These are phyloP conservation scores for Cephus cinctus DNA, from an alignment of 1,140 invertebrate species.

Conservation along the genomic window DNA sequence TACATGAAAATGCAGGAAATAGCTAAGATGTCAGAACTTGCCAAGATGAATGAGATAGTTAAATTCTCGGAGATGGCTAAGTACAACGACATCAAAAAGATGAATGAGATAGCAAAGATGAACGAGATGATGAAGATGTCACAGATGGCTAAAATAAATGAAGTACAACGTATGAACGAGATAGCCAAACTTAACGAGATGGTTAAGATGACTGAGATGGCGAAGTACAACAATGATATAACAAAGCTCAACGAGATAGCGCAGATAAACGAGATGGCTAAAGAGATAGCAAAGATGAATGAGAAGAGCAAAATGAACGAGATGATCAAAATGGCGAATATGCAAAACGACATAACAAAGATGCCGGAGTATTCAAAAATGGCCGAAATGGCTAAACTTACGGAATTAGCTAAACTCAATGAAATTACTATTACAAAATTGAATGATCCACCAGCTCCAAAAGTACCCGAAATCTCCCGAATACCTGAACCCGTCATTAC, in stretches of 20 bases:
- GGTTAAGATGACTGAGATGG: constrained; percentile 55
- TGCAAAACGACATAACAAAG: constrained; percentile 51
- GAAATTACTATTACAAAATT: constrained; percentile 55
- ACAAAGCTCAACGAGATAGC: constrained; percentile 47
- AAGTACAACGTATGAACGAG: constrained; percentile 53
- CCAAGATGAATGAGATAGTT: constrained; percentile 54
- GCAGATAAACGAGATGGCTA: constrained; percentile 54
- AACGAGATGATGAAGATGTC: constrained; percentile 43
- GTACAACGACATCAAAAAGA: constrained; percentile 43
- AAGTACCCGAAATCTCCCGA: constrained; percentile 41
- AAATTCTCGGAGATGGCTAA: constrained; percentile 52
- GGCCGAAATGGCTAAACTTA: constrained; percentile 53
- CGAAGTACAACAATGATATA: constrained; percentile 50
- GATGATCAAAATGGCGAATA: constrained; percentile 53
- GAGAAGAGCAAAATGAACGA: constrained; percentile 56
- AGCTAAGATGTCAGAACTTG: constrained; percentile 45
- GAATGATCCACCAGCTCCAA: constrained; percentile 42
- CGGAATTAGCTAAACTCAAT: constrained; percentile 51
- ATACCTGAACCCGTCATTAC: constrained; percentile 55
- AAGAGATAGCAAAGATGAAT: constrained; percentile 53
- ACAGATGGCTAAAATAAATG: constrained; percentile 42
- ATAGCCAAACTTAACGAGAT: constrained; percentile 53
- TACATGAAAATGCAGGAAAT: constrained; percentile 53
- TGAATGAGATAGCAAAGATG: constrained; percentile 33
- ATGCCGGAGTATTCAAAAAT: constrained; percentile 51